phyloP scores from a whole-genome alignment of 2,113 vertebrate genomes.

The Hippocampus guttulatus region DNA sequence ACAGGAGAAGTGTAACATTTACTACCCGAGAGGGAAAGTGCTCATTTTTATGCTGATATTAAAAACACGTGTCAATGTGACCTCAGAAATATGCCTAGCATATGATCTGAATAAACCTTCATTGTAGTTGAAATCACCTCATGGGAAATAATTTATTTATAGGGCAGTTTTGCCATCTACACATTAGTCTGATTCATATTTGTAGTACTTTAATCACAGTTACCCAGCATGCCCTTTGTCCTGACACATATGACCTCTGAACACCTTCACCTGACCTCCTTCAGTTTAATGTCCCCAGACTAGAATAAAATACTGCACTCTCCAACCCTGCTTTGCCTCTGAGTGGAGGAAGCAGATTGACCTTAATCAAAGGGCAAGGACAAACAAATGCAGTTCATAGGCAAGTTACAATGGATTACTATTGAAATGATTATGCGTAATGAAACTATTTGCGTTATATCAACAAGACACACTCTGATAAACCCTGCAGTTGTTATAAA shows the following conservation, averaged over 20 bases:
- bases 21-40: background rate
- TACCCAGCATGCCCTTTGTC: constrained; percentile 15
- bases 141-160: background rate
- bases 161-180: background rate
- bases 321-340: background rate
- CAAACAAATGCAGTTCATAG: background rate
- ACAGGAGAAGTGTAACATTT: background rate
- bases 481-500: no score
- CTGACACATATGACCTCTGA: constrained; percentile 13
- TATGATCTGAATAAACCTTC: background rate
- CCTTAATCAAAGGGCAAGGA: background rate
- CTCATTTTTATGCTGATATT: background rate
- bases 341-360: background rate
- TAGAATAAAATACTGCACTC: constrained; percentile 12
- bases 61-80: background rate
- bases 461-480: no score
- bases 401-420: no score
- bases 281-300: background rate
- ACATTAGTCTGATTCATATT: background rate
- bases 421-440: no score
- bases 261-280: background rate
- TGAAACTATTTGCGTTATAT: no score
- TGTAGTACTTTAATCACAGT: constrained; percentile 6
- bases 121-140: background rate
- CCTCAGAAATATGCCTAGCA: background rate